phyloP scores from a whole-genome alignment of 2,797 vertebrate genomes.

The Hypotaenidia okinawae region DNA sequence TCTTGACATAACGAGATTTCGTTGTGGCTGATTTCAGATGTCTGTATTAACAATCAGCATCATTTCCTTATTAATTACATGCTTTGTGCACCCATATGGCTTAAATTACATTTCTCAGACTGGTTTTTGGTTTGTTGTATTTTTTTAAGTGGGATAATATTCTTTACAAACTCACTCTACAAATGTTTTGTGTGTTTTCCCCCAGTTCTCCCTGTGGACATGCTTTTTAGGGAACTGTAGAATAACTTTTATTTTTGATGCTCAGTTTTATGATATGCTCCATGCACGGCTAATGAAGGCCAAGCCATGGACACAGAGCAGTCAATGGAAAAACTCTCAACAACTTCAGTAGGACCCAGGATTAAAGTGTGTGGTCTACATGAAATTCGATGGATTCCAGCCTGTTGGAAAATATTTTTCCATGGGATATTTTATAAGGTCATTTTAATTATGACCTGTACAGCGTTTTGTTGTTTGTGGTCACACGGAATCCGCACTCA shows the following conservation, averaged over 20 bases:
- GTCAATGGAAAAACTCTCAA: conserved; percentile 49
- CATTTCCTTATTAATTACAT: conserved; percentile 58
- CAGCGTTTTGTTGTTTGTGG: conserved; percentile 60
- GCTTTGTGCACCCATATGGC: conserved; percentile 14
- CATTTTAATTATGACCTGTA: conserved; percentile 69
- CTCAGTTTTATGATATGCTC: conserved; percentile 47
- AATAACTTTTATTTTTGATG: conserved; percentile 25
- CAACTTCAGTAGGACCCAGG: conserved; percentile 25
- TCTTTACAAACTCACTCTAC: background rate
- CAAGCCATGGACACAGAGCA: conserved; percentile 28
- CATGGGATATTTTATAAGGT: conserved; percentile 71
- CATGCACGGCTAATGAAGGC: conserved; percentile 29
- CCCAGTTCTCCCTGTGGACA: background rate
- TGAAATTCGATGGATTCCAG: conserved; percentile 36
- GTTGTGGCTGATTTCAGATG: conserved; percentile 49
- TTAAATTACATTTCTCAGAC: conserved; percentile 37
- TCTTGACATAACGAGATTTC: conserved; percentile 22
- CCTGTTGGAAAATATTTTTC: conserved; percentile 69
- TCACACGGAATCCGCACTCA: conserved; percentile 50
- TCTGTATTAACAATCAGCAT: conserved; percentile 44
- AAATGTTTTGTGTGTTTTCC: background rate
- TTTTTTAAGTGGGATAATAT: background rate
- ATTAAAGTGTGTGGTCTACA: conserved; percentile 58
- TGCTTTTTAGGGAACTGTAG: conserved; percentile 18
- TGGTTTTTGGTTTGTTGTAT: background rate